Evolutionary conservation across 2,888 invertebrate species (phyloP).

Genomic region (Unio pictorum): DNA sequence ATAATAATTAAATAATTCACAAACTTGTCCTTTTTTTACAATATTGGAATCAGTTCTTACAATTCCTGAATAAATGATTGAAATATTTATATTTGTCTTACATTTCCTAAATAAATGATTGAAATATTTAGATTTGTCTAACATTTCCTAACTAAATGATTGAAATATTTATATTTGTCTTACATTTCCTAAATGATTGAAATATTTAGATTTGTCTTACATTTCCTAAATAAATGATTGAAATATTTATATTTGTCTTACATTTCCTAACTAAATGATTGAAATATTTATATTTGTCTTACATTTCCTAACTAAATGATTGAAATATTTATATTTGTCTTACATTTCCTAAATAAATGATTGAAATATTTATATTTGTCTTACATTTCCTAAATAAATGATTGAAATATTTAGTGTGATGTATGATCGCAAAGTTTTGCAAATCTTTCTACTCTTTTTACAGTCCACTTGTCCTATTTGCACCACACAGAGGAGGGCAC

Average conservation of each 20-base stretch:
- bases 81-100: background rate
- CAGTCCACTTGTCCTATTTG: conserved; percentile 76
- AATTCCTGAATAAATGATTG: too few relatives aligned
- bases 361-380: background rate
- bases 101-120: background rate
- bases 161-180: background rate
- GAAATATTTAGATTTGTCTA: background rate
- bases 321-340: background rate
- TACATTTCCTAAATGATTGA: background rate
- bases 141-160: background rate
- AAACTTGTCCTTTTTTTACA: too few relatives aligned
- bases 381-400: background rate
- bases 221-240: background rate
- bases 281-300: background rate
- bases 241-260: background rate
- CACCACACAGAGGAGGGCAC: conserved; percentile 70
- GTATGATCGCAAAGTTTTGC: background rate
- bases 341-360: too few relatives aligned
- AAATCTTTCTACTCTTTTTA: conserved; percentile 37
- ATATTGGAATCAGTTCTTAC: too few relatives aligned
- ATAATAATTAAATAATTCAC: too few relatives aligned
- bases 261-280: background rate
- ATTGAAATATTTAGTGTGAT: background rate
- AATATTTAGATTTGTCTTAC: background rate
- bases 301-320: too few relatives aligned